These are phyloP conservation scores for Ophiodon elongatus DNA, from an alignment of 2,113 vertebrate genomes.

Conservation along the genomic window DNA sequence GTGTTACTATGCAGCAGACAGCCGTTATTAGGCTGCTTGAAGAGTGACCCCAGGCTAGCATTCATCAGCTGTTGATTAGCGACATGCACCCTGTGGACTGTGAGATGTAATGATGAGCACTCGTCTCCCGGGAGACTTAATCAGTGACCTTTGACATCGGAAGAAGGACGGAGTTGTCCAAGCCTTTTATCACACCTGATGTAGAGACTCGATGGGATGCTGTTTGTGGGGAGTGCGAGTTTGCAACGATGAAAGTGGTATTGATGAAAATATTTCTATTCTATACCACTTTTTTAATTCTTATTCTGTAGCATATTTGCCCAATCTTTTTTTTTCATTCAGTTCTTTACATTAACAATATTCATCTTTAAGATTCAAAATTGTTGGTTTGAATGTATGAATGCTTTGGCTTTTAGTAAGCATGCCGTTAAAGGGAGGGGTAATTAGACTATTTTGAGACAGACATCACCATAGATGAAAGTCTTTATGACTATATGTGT, in stretches of 20 bases:
- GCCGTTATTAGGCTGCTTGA: constrained; percentile 54
- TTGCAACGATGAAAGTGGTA: background rate
- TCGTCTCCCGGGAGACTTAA: constrained; percentile 12
- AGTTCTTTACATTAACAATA: background rate
- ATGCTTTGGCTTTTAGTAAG: background rate
- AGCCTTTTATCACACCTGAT: constrained; percentile 13
- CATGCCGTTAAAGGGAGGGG: background rate
- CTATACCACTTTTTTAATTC: background rate
- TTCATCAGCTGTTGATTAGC: constrained; percentile 64
- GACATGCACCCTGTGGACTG: constrained; percentile 20
- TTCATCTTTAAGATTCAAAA: background rate
- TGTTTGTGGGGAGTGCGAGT: background rate
- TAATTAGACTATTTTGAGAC: background rate
- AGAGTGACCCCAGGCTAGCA: constrained; percentile 41
- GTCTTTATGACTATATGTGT: background rate
- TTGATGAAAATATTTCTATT: background rate
- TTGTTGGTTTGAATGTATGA: background rate
- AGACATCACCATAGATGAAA: background rate
- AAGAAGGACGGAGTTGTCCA: background rate
- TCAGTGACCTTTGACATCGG: constrained; percentile 44
- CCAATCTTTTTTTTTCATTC: background rate
- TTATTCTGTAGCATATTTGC: background rate
- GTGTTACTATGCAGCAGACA: constrained; percentile 20
- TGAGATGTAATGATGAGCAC: constrained; percentile 18
- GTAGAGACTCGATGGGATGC: background rate